Conservation (phyloP, 2,113 vertebrate species). For the Apodemus speciosus region DNA sequence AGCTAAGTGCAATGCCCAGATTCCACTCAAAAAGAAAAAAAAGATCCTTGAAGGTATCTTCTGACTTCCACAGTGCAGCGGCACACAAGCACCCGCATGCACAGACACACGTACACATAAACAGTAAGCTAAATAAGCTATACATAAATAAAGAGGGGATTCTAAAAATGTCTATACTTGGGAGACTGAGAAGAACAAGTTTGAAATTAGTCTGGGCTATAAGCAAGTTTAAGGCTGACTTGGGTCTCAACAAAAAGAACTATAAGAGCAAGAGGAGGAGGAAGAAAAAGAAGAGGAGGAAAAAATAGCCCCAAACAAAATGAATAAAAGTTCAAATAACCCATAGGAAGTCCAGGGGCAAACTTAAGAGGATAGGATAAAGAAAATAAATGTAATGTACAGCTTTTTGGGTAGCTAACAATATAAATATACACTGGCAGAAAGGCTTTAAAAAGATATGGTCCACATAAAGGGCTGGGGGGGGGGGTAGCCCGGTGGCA, state of each 20-base stretch:
- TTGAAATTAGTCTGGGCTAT: too few relatives aligned
- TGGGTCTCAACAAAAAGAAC: neutral
- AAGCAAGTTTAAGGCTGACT: neutral
- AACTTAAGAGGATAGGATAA: neutral
- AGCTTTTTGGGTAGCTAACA: neutral
- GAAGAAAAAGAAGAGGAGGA: neutral
- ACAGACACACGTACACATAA: neutral
- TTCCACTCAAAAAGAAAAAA: neutral
- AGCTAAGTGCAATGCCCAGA: neutral
- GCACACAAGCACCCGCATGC: neutral
- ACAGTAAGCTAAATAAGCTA: neutral
- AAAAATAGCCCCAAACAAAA: neutral
- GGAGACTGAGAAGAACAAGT: neutral
- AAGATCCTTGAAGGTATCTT: neutral
- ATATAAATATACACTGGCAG: neutral
- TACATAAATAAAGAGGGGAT: neutral
- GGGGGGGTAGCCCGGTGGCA: neutral
- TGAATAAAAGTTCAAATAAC: neutral
- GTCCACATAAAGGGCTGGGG: neutral
- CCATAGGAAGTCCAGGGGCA: neutral
- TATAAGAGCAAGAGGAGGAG: neutral
- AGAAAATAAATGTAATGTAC: neutral
- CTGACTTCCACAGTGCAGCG: neutral
- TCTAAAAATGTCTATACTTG: neutral
- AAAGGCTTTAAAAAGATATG: neutral